A percentile compares a stretch with the other conserved stretches of the same genome.
phyloP scores from a whole-genome alignment of 2,888 invertebrate species.

The Trachelus troglodyta region DNA sequence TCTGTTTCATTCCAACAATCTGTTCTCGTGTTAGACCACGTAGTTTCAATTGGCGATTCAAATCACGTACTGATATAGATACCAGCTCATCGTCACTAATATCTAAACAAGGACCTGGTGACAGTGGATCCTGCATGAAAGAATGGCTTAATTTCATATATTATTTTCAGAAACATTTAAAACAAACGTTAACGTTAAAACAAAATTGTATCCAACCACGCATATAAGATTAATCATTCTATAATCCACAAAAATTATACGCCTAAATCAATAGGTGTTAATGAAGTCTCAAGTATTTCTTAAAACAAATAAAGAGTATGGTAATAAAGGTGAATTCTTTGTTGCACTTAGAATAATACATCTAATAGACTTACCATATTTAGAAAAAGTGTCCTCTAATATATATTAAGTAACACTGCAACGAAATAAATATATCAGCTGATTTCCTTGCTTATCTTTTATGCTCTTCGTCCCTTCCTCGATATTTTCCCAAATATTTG shows the following conservation, averaged over 20 bases:
- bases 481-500: neutral
- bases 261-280: neutral
- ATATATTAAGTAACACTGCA: neutral
- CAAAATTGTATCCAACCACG: neutral
- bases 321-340: neutral
- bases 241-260: neutral
- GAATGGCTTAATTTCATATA: neutral
- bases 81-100: conserved; percentile 91
- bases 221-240: neutral
- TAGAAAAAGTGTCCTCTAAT: neutral
- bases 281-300: neutral
- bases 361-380: neutral
- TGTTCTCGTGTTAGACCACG: conserved; percentile 85
- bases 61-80: conserved; percentile 87
- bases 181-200: neutral
- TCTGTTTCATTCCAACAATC: conserved; percentile 90
- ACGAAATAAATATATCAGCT: neutral
- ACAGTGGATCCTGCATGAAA: conserved; percentile 71
- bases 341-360: neutral
- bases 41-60: conserved; percentile 88
- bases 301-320: neutral
- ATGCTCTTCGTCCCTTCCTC: neutral
- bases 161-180: neutral
- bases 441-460: neutral
- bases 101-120: conserved; percentile 80